These are phyloP conservation scores for Eurytoma adleriae DNA, from an alignment of 2,888 invertebrate genomes.

Conservation along the genomic window DNA sequence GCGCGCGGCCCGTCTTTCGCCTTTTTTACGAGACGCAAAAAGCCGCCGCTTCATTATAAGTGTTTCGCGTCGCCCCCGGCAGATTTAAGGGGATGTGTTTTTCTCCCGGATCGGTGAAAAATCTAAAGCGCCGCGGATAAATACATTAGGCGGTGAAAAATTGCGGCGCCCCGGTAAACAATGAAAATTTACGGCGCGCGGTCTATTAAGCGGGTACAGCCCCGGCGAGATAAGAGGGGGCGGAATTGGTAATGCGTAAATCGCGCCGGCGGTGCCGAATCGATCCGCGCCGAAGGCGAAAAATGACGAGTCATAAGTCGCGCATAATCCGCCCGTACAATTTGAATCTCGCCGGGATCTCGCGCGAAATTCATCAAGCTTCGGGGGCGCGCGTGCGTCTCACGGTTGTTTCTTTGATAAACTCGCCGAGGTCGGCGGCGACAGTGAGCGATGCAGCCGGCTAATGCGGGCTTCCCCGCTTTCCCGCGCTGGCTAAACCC, in stretches of 20 bases:
- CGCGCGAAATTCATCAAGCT: constrained; percentile 46
- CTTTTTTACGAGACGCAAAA: constrained; percentile 1
- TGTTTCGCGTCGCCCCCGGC: not conserved
- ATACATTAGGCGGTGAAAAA: no score
- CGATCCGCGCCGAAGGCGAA: no score
- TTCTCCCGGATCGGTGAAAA: no score
- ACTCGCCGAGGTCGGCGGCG: constrained; percentile 61
- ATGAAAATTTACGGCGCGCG: no score
- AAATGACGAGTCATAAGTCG: constrained; percentile 10
- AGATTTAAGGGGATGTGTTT: no score
- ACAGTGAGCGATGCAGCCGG: constrained; percentile 66
- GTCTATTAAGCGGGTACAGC: no score
- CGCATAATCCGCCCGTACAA: constrained; percentile 11
- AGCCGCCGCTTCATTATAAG: not conserved
- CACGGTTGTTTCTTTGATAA: constrained; percentile 55
- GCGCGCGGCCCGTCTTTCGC: not conserved
- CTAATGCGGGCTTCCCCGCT: constrained; percentile 59
- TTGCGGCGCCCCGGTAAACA: no score
- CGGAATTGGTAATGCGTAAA: no score
- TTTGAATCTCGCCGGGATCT: constrained; percentile 33
- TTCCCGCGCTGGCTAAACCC: constrained; percentile 49
- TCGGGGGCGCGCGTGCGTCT: not conserved
- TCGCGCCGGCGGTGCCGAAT: no score
- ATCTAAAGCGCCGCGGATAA: no score
- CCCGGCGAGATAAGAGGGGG: no score